Base-by-base conservation (phyloP, 2,797 vertebrate species). In the Micropoecilia bifurca region DNA sequence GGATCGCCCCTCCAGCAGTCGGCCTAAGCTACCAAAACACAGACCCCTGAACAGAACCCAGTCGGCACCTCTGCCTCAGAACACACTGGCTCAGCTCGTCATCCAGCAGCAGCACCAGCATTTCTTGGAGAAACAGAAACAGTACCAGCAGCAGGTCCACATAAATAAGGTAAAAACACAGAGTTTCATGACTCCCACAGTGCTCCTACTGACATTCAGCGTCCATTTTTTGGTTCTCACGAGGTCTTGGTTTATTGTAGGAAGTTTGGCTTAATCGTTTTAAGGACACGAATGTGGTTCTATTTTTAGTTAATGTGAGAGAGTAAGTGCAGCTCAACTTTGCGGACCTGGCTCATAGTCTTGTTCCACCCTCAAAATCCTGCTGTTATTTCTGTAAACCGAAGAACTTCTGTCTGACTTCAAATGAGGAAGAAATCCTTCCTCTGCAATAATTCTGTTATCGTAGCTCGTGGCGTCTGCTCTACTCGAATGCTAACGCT, bases 41-140 rank as follows among this genome's bases (percentile, higher is more conserved):
- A 95, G 98, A 82, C 98, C 98, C 20, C 93, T 99, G 88, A 98
- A 99, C 92, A 94, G 98, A 91, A 99, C 99, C 74, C 98, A 99
- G 93, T 99, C 98, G 4, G 98, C 98, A 25, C 99, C 98, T 18
- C 95, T 99, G 93, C 99, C 98, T 83, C 98, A 99, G 95, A 97
- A 97, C 91, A 97, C 98, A 0, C 93, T 99, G 95, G 98, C 98
- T 80, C 99, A 99, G 90, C 96, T 99, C 74, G 98, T 99, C 89
- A 99, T 99, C 90, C 99, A 99, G 93, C 98, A 99, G 92, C 99
- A 99, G 73, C 99, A 99, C 93, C 98, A 99, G 94, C 97, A 99
- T 75, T 99, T 99, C 94, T 91, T 99, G 94, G 98, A 99, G 95
- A 98, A 98, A 85, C 99, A 99, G 94, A 99, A 99, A 94, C 97